Evolutionary conservation across 2,797 vertebrate species (phyloP).

Genomic region (Octomys mimax): DNA sequence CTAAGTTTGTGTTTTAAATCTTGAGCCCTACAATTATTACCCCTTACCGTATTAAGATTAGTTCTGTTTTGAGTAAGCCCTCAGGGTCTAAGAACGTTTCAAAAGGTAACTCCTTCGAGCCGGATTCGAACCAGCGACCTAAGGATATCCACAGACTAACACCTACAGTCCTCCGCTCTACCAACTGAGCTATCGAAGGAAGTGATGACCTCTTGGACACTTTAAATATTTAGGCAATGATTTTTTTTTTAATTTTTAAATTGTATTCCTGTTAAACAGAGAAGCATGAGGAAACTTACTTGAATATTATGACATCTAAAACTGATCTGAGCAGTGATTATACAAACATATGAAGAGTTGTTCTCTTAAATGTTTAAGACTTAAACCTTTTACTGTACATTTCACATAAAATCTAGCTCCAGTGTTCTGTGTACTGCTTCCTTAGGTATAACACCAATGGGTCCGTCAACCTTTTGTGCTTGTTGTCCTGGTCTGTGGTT

Average conservation of each 20-base stretch:
- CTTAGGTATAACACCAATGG: background rate
- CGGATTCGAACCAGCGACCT: slow-evolving; percentile 89
- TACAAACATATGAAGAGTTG: background rate
- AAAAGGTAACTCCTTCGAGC: slow-evolving; percentile 76
- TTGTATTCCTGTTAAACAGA: background rate
- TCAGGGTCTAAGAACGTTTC: background rate
- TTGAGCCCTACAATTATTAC: background rate
- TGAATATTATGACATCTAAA: background rate
- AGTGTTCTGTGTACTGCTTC: background rate
- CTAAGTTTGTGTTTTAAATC: background rate
- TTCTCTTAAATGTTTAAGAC: background rate
- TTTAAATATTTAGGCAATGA: background rate
- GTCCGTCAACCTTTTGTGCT: background rate
- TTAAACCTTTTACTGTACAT: background rate
- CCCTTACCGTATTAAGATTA: background rate
- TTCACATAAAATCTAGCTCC: background rate
- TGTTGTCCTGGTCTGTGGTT: background rate
- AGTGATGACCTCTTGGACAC: accelerated
- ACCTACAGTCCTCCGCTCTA: slow-evolving; percentile 88
- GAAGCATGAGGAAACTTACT: background rate
- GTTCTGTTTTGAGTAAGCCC: background rate
- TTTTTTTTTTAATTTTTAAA: background rate
- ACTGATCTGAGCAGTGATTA: background rate
- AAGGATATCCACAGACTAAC: accelerated
- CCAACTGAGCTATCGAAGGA: slow-evolving; percentile 88